These are phyloP conservation scores for Leptobrachium ailaonicum DNA, from an alignment of 2,113 vertebrate genomes.

Conservation along the genomic window DNA sequence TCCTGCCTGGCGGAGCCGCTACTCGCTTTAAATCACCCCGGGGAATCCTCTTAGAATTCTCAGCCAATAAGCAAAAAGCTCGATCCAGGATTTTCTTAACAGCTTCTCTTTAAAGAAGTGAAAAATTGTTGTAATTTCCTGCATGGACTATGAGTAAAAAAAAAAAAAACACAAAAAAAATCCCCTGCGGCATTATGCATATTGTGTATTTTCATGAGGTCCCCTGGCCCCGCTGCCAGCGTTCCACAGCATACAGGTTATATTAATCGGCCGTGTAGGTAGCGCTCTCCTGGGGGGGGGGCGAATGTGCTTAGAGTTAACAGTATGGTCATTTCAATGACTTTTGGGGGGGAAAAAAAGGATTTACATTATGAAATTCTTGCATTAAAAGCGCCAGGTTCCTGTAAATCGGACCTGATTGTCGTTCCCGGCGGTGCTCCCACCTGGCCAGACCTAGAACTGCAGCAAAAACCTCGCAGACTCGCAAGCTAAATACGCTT, in stretches of 20 bases:
- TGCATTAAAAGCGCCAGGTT: not conserved
- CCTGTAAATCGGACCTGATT: not conserved
- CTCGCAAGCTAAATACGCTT: not conserved
- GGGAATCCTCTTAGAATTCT: not conserved
- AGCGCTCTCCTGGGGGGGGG: not conserved
- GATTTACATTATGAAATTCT: not conserved
- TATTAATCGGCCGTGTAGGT: not conserved
- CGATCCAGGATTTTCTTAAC: not conserved
- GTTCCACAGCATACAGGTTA: not conserved
- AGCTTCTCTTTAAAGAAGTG: not conserved
- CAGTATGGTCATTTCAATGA: not conserved
- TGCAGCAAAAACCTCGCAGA: not conserved
- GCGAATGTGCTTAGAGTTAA: not conserved
- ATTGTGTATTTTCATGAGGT: not conserved
- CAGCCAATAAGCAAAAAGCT: not conserved
- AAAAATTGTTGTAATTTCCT: constrained; percentile 12
- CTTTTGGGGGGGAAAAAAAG: not conserved
- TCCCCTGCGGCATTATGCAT: not conserved
- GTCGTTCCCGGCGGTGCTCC: not conserved
- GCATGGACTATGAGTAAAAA: not conserved
- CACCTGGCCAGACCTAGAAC: not conserved
- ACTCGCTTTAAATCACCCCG: not conserved
- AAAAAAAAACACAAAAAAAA: not conserved
- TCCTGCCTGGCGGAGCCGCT: not conserved
- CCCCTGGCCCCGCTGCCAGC: not conserved